Evolutionary conservation across 2,888 invertebrate species (phyloP).

Genomic region (Dexiosoma caninum): DNA sequence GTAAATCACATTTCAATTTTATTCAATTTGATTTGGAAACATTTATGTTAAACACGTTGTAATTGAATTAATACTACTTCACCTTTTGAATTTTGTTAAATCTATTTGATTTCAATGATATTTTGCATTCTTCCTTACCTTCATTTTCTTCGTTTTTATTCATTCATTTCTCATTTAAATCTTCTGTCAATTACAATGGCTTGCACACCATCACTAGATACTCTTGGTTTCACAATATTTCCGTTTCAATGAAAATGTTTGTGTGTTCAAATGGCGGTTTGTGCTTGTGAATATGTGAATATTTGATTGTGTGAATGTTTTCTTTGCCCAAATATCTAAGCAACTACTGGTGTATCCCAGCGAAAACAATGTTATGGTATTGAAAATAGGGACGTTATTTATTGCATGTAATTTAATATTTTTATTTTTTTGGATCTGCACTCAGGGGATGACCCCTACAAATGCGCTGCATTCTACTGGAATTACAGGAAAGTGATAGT

Average conservation of each 20-base stretch:
- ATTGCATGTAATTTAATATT: no score
- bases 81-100: conserved; percentile 50
- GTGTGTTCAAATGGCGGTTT: neutral
- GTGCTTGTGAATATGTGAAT: neutral
- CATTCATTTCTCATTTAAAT: conserved; percentile 55
- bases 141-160: neutral
- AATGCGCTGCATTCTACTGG: no score
- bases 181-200: conserved; percentile 55
- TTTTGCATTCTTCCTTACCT: conserved; percentile 17
- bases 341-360: neutral
- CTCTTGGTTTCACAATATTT: neutral
- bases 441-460: no score
- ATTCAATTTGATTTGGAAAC: conserved; percentile 43
- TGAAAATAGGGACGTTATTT: no score
- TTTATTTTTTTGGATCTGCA: no score
- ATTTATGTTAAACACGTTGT: conserved; percentile 55
- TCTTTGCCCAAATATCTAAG: neutral
- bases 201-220: conserved; percentile 15
- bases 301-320: neutral
- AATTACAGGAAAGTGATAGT: no score
- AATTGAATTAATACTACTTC: conserved; percentile 59
- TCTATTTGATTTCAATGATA: conserved; percentile 53
- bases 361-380: no score
- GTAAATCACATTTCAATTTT: conserved; percentile 35
- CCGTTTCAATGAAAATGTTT: neutral